A percentile compares a stretch with the other conserved stretches of the same genome.
phyloP scores from a whole-genome alignment of 2,113 vertebrate genomes.

The Caretta caretta region DNA sequence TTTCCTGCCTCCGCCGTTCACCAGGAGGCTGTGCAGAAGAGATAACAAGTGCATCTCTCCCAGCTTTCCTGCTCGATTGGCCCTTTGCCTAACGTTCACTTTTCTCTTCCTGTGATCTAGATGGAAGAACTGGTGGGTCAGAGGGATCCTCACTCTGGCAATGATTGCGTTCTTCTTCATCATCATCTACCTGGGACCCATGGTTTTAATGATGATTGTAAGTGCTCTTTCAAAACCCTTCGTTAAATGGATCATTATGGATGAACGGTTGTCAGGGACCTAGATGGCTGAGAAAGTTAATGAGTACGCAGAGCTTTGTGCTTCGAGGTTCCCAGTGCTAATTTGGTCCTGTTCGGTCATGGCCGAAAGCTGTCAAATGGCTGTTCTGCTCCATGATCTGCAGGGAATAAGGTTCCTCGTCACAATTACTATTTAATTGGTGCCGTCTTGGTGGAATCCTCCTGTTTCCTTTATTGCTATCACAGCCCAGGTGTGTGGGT shows the following conservation, averaged over 20 bases:
- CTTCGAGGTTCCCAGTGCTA: not conserved
- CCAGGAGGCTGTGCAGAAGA: not conserved
- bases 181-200: constrained; percentile 98
- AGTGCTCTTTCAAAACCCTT: constrained; percentile 67
- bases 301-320: rapidly evolving
- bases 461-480: not conserved
- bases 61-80: not conserved
- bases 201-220: constrained; percentile 98
- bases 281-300: not conserved
- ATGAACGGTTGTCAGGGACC: not conserved
- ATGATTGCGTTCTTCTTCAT: constrained; percentile 99
- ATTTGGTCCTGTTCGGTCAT: not conserved
- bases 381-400: not conserved
- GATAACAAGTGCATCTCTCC: not conserved
- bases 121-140: constrained; percentile 99
- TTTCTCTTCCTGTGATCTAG: constrained; percentile 67
- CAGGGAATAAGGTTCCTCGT: not conserved
- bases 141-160: constrained; percentile 96
- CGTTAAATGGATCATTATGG: not conserved
- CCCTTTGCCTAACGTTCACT: not conserved
- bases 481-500: not conserved
- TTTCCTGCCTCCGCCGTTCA: not conserved
- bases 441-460: not conserved
- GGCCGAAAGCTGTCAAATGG: not conserved
- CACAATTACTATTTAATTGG: not conserved